A percentile compares a stretch with the other conserved stretches of the same genome.
phyloP scores from a whole-genome alignment of 1,140 invertebrate species.

The Polyergus mexicanus region DNA sequence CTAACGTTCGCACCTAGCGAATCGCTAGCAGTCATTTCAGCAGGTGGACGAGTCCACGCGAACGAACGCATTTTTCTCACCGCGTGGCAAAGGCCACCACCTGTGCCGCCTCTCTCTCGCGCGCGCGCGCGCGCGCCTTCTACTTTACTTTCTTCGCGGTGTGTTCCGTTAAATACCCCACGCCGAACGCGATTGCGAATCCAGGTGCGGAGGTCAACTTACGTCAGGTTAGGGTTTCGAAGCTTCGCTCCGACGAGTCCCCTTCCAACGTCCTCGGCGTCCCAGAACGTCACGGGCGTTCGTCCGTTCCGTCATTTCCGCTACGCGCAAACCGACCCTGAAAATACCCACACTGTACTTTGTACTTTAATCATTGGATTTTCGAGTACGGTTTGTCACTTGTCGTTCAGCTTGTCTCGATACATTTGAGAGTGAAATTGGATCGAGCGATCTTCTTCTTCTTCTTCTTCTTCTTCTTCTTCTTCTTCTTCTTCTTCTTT shows the following conservation, averaged over 20 bases:
- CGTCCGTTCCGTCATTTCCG: constrained; percentile 49
- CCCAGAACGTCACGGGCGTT: constrained; percentile 60
- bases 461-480: too few species aligned
- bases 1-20: not conserved
- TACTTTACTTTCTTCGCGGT: constrained; percentile 79
- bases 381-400: constrained; percentile 59
- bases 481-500: too few species aligned
- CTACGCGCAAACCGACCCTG: constrained; percentile 6
- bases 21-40: constrained; percentile 10
- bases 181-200: constrained; percentile 77
- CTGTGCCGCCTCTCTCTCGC: constrained; percentile 43
- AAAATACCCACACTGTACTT: not conserved
- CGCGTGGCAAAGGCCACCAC: constrained; percentile 68
- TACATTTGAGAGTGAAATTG: constrained; percentile 71
- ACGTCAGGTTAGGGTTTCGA: constrained; percentile 76
- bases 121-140: constrained; percentile 51
- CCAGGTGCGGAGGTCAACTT: constrained; percentile 79
- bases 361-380: not conserved
- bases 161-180: constrained; percentile 78
- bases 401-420: constrained; percentile 52
- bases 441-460: constrained; percentile 57
- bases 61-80: constrained; percentile 59
- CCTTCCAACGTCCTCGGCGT: constrained; percentile 28
- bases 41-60: constrained; percentile 40
- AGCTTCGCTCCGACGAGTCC: constrained; percentile 57